Evolutionary conservation across 2,797 vertebrate genomes (phyloP), one percentile per base, ranked within the genome.

Genomic region (Lacerta agilis): DNA sequence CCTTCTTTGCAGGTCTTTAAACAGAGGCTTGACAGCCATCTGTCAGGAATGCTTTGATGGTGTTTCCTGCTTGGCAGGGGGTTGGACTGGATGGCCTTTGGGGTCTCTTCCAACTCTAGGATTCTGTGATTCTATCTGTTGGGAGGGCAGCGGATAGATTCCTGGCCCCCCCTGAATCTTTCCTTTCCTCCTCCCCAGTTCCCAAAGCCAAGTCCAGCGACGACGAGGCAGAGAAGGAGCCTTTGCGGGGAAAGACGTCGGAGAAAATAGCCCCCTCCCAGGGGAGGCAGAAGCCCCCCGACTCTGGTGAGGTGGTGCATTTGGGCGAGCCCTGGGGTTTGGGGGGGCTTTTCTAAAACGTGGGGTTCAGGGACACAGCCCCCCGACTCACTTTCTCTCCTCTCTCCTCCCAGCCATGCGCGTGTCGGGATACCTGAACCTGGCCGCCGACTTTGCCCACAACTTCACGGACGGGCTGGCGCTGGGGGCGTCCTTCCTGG

Each of bases 401-500:
- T 73, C 55, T 25, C 82, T 72, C 64, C 15, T 72, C 41, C 0
- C 87, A 98, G 98, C 98, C 58, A 98, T 99, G 92, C 98, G 97
- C 45, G 98, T 99, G 38, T 98, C 98, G 0, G 98, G 97, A 4
- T 99, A 99, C 95, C 95, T 99, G 87, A 99, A 99, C 95, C 95
- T 99, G 94, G 98, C 98, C 0, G 98, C 98, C 0, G 98, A 99
- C 95, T 97, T 98, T 93, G 98, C 98, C 0, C 98, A 99, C 89
- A 99, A 99, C 83, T 98, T 99, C 92, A 99, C 98, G 0, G 98
- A 99, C 11, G 98, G 98, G 17, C 93, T 99, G 94, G 98, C 98
- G 0, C 98, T 99, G 82, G 98, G 98, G 1, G 98, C 98, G 2
- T 98, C 98, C 0, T 99, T 98, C 94, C 96, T 98, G 94, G 98